phyloP scores from a whole-genome alignment of 2,797 vertebrate genomes.

The Steatocranus sp. region DNA sequence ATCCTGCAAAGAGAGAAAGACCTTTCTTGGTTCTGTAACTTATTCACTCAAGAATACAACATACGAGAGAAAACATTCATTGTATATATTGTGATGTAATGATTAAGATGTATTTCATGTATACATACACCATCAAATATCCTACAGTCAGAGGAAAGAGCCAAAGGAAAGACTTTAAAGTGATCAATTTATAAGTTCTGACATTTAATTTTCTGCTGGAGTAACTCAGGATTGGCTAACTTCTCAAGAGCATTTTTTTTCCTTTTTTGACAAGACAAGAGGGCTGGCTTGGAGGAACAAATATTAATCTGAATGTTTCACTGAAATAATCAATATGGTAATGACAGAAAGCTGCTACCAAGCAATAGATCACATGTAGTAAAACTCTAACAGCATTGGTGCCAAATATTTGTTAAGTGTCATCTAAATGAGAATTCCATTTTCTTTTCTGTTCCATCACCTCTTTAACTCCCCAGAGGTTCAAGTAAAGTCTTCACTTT shows the following conservation, averaged over 20 bases:
- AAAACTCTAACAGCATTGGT: neutral
- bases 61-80: neutral
- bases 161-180: neutral
- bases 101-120: neutral
- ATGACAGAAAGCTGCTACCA: neutral
- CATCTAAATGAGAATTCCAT: neutral
- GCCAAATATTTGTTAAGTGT: neutral
- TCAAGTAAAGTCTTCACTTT: neutral
- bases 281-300: neutral
- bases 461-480: no score
- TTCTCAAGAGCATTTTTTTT: neutral
- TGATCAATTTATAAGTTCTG: neutral
- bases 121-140: neutral
- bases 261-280: neutral
- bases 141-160: neutral
- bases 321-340: neutral
- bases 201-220: constrained; percentile 14
- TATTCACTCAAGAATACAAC: neutral
- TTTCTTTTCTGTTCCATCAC: neutral
- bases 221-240: neutral
- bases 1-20: neutral
- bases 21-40: neutral
- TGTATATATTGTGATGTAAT: neutral
- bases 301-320: neutral
- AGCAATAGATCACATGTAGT: neutral